A percentile compares a stretch with the other conserved stretches of the same genome.
Conservation (phyloP, 2,888 invertebrate species). For the Ophion slaviceki region DNA sequence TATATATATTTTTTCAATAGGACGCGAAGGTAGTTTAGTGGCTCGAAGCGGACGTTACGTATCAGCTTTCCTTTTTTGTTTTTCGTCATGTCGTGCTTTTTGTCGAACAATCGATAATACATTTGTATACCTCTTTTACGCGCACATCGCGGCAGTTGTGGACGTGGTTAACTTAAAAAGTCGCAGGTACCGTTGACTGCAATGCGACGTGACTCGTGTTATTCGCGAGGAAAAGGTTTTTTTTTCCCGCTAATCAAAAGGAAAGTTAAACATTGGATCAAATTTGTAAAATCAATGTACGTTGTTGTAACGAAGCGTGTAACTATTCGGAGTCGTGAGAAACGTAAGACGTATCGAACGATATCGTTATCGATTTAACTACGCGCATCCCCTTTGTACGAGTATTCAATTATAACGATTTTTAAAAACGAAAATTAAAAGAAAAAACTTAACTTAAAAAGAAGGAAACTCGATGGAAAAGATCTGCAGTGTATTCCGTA, state of each 20-base stretch:
- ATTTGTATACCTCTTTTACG: slow-evolving; percentile 50
- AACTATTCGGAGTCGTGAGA: slow-evolving; percentile 40
- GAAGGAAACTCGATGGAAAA: slow-evolving; percentile 43
- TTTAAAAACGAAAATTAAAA: slow-evolving; percentile 10
- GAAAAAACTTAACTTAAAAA: slow-evolving; percentile 6
- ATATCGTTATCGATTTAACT: slow-evolving; percentile 61
- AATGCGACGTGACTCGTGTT: not conserved
- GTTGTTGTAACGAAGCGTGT: slow-evolving; percentile 22
- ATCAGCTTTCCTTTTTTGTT: slow-evolving; percentile 55
- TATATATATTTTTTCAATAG: slow-evolving; percentile 57
- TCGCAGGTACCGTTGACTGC: slow-evolving; percentile 22
- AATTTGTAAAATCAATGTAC: slow-evolving; percentile 25
- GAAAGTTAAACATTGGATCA: not conserved
- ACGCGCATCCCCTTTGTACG: slow-evolving; percentile 64
- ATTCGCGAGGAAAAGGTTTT: not conserved
- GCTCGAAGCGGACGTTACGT: slow-evolving; percentile 66
- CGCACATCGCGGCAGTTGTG: slow-evolving; percentile 35
- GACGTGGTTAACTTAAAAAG: slow-evolving; percentile 15
- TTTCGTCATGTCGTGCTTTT: slow-evolving; percentile 16
- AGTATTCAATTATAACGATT: slow-evolving; percentile 59
- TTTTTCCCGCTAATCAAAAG: not conserved
- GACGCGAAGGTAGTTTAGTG: slow-evolving; percentile 69
- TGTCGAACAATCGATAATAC: slow-evolving; percentile 50
- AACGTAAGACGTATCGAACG: slow-evolving; percentile 17
- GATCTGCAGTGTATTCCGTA: slow-evolving; percentile 57